These are phyloP conservation scores for Epinotia brunnichana DNA, from an alignment of 2,888 invertebrate species.

Conservation along the genomic window DNA sequence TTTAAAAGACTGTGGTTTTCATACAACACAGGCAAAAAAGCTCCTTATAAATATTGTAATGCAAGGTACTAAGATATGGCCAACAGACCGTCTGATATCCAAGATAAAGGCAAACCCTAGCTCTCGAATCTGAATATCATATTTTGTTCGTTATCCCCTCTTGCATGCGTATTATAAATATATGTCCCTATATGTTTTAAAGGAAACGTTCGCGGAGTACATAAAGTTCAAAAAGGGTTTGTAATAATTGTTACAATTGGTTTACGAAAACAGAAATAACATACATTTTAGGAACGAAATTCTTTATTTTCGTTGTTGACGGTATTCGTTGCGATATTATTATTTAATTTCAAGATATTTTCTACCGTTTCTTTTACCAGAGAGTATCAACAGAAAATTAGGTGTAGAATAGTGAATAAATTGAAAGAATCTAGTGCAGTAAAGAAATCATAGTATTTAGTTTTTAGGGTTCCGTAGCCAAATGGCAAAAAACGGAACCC, in stretches of 20 bases:
- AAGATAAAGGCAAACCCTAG: constrained; percentile 40
- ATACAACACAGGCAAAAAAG: not conserved
- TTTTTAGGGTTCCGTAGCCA: too few relatives aligned
- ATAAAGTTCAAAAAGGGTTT: constrained; percentile 24
- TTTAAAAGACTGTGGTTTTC: not conserved
- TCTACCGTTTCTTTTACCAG: not conserved
- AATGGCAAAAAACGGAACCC: too few relatives aligned
- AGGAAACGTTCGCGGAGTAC: constrained; percentile 11
- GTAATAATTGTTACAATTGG: constrained; percentile 20
- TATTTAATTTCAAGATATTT: not conserved
- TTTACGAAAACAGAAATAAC: constrained; percentile 4
- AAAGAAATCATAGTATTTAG: not conserved
- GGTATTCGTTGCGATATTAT: not conserved
- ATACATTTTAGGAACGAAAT: not conserved
- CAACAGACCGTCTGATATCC: constrained; percentile 27
- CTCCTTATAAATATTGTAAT: constrained; percentile 39
- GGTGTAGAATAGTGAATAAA: too few relatives aligned
- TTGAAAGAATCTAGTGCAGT: not conserved
- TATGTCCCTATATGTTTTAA: constrained; percentile 12
- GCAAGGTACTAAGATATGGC: constrained; percentile 33
- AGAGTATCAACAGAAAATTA: not conserved
- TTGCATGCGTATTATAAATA: constrained; percentile 16
- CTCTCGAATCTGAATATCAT: constrained; percentile 40
- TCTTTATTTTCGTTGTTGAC: not conserved
- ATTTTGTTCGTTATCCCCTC: constrained; percentile 34